Conservation (phyloP, 2,113 vertebrate genomes). For the Gasterosteus aculeatus region DNA sequence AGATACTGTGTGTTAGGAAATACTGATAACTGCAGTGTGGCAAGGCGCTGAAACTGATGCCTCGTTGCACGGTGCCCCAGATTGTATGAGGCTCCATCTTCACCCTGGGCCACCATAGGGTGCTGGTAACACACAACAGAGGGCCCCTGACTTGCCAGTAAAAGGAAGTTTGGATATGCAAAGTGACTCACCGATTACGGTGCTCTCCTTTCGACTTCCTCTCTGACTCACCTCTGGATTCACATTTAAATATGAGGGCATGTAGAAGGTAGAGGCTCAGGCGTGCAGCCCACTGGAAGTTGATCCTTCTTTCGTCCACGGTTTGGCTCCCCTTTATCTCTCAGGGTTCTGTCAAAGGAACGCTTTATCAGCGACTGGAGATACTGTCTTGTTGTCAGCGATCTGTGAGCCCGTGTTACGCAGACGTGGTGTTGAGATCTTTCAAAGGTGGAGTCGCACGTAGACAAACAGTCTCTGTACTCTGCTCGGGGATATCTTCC, state of each 20-base stretch:
- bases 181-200: conserved; percentile 49
- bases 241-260: conserved; percentile 62
- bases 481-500: conserved; percentile 28
- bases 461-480: conserved; percentile 32
- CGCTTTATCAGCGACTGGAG: conserved; percentile 46
- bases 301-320: conserved; percentile 52
- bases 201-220: conserved; percentile 62
- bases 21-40: conserved; percentile 57
- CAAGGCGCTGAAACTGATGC: conserved; percentile 32
- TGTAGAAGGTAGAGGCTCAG: conserved; percentile 35
- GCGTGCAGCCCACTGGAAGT: conserved; percentile 15
- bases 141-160: conserved; percentile 47
- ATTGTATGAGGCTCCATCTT: conserved; percentile 34
- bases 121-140: conserved; percentile 34
- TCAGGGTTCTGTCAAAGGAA: conserved; percentile 46
- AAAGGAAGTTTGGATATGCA: conserved; percentile 75
- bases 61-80: conserved; percentile 25
- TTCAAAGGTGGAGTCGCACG: conserved; percentile 21
- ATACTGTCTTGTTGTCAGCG: conserved; percentile 41
- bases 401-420: conserved; percentile 11
- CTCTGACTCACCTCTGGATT: conserved; percentile 61
- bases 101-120: conserved; percentile 28
- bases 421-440: conserved; percentile 14
- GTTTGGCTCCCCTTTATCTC: conserved; percentile 64
- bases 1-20: conserved; percentile 49